Evolutionary conservation across 2,888 invertebrate genomes (phyloP), one percentile per base, ranked within the genome.

Genomic region (Serrognathus titanus): DNA sequence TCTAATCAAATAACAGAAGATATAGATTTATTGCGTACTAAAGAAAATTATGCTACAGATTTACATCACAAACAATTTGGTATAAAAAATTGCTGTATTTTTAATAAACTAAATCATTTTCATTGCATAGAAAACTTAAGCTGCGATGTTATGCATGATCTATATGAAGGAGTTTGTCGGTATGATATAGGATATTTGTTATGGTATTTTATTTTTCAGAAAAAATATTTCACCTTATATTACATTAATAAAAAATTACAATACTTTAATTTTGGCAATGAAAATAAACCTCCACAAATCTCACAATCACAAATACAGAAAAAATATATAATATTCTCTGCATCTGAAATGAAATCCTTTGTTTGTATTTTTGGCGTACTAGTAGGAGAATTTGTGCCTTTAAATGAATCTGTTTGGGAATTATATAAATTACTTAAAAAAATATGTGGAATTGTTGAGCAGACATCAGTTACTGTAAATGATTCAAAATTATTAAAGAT

Each of bases 71-170:
- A 16, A 63, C 61, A 60, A n/a, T 24, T 7, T 9, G 67, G 66
- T n/a, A 55, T 67, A 10, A 66, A 63, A 53, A 59, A 62, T 38
- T 16, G 50, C 10, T 65, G 66, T 53, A 47, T 64, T 36, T 69
- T 63, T 53, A 60, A 68, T 61, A 40, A 51, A 20, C 12, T 51
- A 10, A 2, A 8, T n/a, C 2, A 62, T 53, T 68, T 66, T 63
- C 68, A 71, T 64, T 48, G 53, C 41, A 62, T 58, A 20, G 53
- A 55, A 12, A 71, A 69, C 59, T 40, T 59, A n/a, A 57, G 57
- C 35, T 63, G 63, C 54, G 71, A 70, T 48, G 49, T 69, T 9
- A 65, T 69, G 65, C 70, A 70, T 45, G 68, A 69, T 48, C 38
- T 66, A 41, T 24, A 24, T 5, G 24, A 24, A 4, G 24, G 24